A percentile compares a stretch with the other conserved stretches of the same genome.
Conservation (phyloP, 2,113 vertebrate species). For the Cololabis saira region DNA sequence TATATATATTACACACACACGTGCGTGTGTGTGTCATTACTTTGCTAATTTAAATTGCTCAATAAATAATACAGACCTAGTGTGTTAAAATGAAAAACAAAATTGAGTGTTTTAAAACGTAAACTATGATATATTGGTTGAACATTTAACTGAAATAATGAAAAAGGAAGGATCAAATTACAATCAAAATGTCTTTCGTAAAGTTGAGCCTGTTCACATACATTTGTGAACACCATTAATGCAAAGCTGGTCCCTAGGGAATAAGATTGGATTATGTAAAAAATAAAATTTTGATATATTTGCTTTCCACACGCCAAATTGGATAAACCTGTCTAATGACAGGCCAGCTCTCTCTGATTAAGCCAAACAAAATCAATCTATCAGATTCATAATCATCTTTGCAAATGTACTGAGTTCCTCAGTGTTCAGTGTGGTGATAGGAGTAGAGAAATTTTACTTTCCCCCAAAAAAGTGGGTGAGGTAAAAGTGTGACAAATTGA, state of each 20-base stretch:
- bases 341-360: slow-evolving; percentile 42
- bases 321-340: slow-evolving; percentile 58
- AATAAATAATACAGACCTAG: too few relatives aligned
- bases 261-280: slow-evolving; percentile 57
- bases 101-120: background rate
- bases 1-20: too few relatives aligned
- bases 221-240: slow-evolving; percentile 34
- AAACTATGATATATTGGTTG: background rate
- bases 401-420: slow-evolving; percentile 46
- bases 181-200: background rate
- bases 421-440: slow-evolving; percentile 30
- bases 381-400: slow-evolving; percentile 50
- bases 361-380: slow-evolving; percentile 58
- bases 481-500: slow-evolving; percentile 24
- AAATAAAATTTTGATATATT: slow-evolving; percentile 55
- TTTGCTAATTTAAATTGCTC: too few relatives aligned
- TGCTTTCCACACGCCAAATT: slow-evolving; percentile 42
- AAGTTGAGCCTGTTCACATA: background rate
- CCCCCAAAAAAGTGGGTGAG: slow-evolving; percentile 6
- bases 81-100: too few relatives aligned
- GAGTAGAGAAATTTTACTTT: slow-evolving; percentile 24
- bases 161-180: slow-evolving; percentile 12
- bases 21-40: too few relatives aligned
- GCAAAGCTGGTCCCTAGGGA: slow-evolving; percentile 37
- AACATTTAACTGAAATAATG: background rate